Conservation (phyloP, 2,113 vertebrate species). For the Malurus cyaneus region DNA sequence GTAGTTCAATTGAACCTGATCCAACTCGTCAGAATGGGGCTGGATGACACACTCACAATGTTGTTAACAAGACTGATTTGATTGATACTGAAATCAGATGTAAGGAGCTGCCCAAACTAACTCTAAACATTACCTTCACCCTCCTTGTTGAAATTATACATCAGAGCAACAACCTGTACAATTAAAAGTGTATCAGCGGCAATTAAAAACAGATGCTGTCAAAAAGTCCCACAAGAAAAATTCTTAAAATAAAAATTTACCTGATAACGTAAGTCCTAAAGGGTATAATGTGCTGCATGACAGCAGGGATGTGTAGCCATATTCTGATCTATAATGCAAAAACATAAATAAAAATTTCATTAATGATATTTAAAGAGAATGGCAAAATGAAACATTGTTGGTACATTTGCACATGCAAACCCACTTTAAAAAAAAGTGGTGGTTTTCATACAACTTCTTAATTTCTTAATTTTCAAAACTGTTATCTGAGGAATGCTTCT, state of each 20-base stretch:
- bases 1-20: background rate
- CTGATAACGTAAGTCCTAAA: slow-evolving; percentile 98
- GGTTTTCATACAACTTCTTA: background rate
- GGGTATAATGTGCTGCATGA: slow-evolving; percentile 99
- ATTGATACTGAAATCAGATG: background rate
- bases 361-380: slow-evolving; percentile 11
- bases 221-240: background rate
- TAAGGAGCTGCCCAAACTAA: background rate
- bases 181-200: background rate
- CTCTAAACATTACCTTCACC: background rate
- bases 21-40: background rate
- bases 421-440: background rate
- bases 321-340: slow-evolving; percentile 90
- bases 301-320: slow-evolving; percentile 98
- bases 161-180: background rate
- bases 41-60: background rate
- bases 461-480: background rate
- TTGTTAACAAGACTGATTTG: background rate
- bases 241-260: slow-evolving; percentile 71
- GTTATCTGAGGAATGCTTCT: background rate
- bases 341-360: slow-evolving; percentile 32
- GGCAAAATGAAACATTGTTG: background rate
- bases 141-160: background rate
- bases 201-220: background rate
- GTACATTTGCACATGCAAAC: background rate